Evolutionary conservation across 2,113 vertebrate genomes (phyloP).

Genomic region (Saccopteryx leptura): DNA sequence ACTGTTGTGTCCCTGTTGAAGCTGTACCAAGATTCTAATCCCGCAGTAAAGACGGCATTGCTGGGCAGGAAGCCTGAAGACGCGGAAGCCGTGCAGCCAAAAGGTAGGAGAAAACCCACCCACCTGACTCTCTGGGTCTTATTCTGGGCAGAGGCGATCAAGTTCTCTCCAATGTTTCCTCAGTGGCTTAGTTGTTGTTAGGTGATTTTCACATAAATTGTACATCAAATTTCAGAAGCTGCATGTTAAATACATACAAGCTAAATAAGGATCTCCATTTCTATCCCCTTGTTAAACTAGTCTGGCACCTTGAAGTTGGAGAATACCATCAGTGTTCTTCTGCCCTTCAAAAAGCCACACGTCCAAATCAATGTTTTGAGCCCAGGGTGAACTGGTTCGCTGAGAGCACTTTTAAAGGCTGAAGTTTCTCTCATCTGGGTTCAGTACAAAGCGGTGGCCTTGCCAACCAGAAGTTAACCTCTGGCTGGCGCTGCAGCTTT

Average conservation of each 20-base stretch:
- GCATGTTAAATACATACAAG: not conserved
- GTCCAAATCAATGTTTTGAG: conserved; percentile 55
- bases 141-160: not conserved
- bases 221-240: not conserved
- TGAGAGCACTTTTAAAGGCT: conserved; percentile 69
- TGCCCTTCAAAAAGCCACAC: conserved; percentile 67
- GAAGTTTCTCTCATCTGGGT: conserved; percentile 74
- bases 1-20: conserved; percentile 82
- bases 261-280: conserved; percentile 33
- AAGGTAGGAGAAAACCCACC: conserved; percentile 66
- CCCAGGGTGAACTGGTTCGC: conserved; percentile 36
- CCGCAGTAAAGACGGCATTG: conserved; percentile 74
- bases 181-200: not conserved
- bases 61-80: conserved; percentile 16
- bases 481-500: conserved; percentile 87
- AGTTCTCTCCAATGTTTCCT: not conserved
- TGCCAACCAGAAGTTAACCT: conserved; percentile 89
- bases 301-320: conserved; percentile 22
- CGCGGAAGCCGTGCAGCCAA: not conserved
- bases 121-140: not conserved
- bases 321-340: conserved; percentile 38
- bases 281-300: not conserved
- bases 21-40: conserved; percentile 79
- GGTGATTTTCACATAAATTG: not conserved
- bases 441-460: conserved; percentile 86